phyloP scores from a whole-genome alignment of 2,113 vertebrate species.

The Gasterosteus nipponicus region DNA sequence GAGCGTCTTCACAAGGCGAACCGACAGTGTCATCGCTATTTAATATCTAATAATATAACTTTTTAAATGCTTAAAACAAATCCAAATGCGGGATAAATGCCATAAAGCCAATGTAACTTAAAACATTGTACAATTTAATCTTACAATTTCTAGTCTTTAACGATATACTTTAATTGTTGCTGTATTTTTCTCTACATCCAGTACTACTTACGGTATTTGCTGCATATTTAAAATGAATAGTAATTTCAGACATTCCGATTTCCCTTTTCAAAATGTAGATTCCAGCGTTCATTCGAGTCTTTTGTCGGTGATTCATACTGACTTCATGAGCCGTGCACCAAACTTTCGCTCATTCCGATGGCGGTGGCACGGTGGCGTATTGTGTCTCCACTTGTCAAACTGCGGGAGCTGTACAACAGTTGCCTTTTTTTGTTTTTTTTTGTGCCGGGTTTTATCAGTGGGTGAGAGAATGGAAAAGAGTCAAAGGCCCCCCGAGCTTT shows the following conservation, averaged over 20 bases:
- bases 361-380: conserved; percentile 28
- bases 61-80: neutral
- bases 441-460: conserved; percentile 65
- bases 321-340: conserved; percentile 35
- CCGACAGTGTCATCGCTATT: neutral
- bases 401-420: conserved; percentile 59
- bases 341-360: conserved; percentile 53
- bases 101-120: neutral
- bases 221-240: conserved; percentile 1
- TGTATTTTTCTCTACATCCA: neutral
- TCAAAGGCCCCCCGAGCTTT: conserved; percentile 76
- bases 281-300: conserved; percentile 35
- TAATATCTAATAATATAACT: neutral
- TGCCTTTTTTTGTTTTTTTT: conserved; percentile 60
- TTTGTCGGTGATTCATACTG: conserved; percentile 53
- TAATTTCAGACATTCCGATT: conserved; percentile 25
- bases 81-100: neutral
- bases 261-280: conserved; percentile 49
- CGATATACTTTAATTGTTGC: neutral
- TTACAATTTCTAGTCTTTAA: neutral
- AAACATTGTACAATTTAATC: neutral
- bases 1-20: neutral
- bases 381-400: conserved; percentile 56
- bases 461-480: conserved; percentile 70
- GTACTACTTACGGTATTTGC: neutral